Conservation (phyloP, 2,113 vertebrate genomes). For the Podilymbus podiceps region DNA sequence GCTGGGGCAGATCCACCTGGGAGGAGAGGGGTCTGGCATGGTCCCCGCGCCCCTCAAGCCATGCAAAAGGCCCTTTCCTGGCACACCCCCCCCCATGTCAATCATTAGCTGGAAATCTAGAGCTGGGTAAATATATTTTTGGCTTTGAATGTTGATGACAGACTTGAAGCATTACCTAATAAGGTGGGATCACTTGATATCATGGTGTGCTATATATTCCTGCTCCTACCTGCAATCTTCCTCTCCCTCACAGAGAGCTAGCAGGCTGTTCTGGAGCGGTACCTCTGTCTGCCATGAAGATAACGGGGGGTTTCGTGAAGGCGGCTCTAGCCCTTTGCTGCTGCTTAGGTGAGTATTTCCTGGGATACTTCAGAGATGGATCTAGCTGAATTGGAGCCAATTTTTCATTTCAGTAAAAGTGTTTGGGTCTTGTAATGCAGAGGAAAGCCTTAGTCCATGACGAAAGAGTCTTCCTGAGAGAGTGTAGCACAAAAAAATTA, state of each 20-base stretch:
- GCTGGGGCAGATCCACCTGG: rapidly evolving
- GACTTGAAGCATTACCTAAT: background rate
- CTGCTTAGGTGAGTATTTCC: conserved; percentile 45
- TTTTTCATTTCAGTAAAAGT: background rate
- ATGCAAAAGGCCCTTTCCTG: background rate
- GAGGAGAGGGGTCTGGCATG: background rate
- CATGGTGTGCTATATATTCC: conserved; percentile 11
- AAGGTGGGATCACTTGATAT: background rate
- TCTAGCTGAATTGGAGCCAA: background rate
- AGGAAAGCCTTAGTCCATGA: background rate
- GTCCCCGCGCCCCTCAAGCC: background rate
- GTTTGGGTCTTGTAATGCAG: background rate
- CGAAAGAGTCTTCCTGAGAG: background rate
- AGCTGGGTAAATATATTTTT: conserved; percentile 42
- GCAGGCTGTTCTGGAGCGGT: background rate
- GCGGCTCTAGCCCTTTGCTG: conserved; percentile 37
- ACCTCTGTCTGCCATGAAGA: conserved; percentile 31
- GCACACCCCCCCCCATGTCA: background rate
- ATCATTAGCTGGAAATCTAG: conserved; percentile 53
- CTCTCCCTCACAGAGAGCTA: background rate
- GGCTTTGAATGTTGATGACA: conserved; percentile 21
- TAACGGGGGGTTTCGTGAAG: background rate
- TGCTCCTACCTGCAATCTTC: background rate
- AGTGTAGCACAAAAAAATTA: background rate
- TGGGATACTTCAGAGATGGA: background rate